Evolutionary conservation across 2,113 vertebrate species (phyloP), one percentile per base, ranked within the genome.

Genomic region (Apaloderma vittatum): DNA sequence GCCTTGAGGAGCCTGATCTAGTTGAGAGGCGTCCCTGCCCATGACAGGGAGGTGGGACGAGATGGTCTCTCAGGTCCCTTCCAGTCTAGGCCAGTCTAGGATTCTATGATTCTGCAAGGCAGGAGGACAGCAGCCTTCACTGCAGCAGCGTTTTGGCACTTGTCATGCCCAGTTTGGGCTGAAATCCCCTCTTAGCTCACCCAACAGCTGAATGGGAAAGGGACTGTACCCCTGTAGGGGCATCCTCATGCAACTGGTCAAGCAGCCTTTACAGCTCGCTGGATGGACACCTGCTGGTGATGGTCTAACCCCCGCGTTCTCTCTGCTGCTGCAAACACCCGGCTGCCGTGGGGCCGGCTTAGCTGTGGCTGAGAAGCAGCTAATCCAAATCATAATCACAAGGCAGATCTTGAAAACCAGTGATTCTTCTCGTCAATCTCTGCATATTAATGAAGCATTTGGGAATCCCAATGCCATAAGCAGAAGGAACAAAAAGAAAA

Each of bases 281-380:
- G 32, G 43, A 15, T 17, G 34, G 76, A 51, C 51, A 61, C n/a
- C 46, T 11, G 2, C 4, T 32, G 20, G 46, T 0, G 0, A n/a
- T 16, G 22, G 27, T 27, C 52, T 8, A 6, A 37, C 8, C 11
- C 27, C n/a, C 27, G 20, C 32, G 3, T 46, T 15, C 61, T 13
- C 46, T 8, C 37, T 58, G 37, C 78, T 79, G 59, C 77, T 57
- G 63, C 34, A 17, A 19, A 17, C 14, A 59, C 30, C 24, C 0
- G 0, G 3, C 2, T 61, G 71, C 71, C 57, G 45, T 8, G 1
- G 15, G 58, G 45, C 54, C 71, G 29, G 10, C 4, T 3, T 26
- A 2, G 3, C 57, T 19, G 12, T 23, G 57, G 8, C 86, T 1
- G 0, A 66, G 51, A 17, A 59, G 11, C 20, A 73, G 40, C 43